Evolutionary conservation across 2,797 vertebrate genomes (phyloP).

Genomic region (Peromyscus melanophrys): DNA sequence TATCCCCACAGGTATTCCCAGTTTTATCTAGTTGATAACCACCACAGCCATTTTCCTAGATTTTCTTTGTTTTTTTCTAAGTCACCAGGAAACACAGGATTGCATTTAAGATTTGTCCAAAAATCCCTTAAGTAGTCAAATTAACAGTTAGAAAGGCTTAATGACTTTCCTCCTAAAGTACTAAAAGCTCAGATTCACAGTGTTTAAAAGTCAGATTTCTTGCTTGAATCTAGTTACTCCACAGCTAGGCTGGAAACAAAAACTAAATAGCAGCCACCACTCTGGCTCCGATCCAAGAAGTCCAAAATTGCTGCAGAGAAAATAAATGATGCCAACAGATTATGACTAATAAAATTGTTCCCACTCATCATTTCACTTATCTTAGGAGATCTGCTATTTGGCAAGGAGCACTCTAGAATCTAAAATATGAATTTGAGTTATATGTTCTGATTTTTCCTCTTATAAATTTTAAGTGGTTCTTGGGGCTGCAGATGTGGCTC

Average conservation of each 20-base stretch:
- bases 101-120: conserved; percentile 29
- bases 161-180: conserved; percentile 48
- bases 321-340: conserved; percentile 37
- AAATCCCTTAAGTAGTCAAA: conserved; percentile 7
- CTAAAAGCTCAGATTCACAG: conserved; percentile 59
- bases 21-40: not conserved
- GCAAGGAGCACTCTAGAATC: conserved; percentile 31
- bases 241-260: conserved; percentile 36
- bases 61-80: not conserved
- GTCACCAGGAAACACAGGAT: not conserved
- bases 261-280: conserved; percentile 50
- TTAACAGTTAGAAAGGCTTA: conserved; percentile 36
- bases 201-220: conserved; percentile 12
- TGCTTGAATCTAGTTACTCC: conserved; percentile 32
- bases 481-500: not conserved
- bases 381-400: conserved; percentile 53
- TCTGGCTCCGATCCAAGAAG: conserved; percentile 7
- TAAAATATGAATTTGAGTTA: conserved; percentile 22
- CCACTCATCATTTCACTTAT: conserved; percentile 21
- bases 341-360: conserved; percentile 14
- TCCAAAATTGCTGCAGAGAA: conserved; percentile 17
- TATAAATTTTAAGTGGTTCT: conserved; percentile 11
- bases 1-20: not conserved
- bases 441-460: conserved; percentile 59
- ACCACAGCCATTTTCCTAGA: not conserved